Percentiles rank a stretch among this genome's conserved stretches.
Conservation (phyloP, 2,888 invertebrate genomes). For the Dicyrtoma fusca region DNA sequence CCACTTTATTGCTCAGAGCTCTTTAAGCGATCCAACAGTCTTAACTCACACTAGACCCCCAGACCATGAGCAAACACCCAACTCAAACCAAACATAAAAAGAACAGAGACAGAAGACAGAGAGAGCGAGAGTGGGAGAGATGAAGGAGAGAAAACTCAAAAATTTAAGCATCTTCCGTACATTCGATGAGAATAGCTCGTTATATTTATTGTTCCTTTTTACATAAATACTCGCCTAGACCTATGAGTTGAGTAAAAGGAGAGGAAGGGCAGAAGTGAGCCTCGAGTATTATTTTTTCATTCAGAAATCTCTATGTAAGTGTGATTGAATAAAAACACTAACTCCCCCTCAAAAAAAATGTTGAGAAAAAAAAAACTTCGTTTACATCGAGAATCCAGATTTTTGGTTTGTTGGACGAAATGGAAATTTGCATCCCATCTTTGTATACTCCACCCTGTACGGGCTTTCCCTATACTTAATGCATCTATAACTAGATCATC, state of each 20-base stretch:
- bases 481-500: too few relatives aligned
- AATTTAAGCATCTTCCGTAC: conserved; percentile 15
- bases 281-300: not conserved
- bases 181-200: conserved; percentile 2
- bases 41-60: not conserved
- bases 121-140: conserved; percentile 30
- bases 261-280: not conserved
- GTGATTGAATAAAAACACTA: not conserved
- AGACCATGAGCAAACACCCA: too few relatives aligned
- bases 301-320: not conserved
- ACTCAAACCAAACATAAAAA: not conserved
- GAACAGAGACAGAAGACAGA: conserved; percentile 17
- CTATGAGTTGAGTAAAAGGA: not conserved
- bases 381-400: conserved; percentile 23
- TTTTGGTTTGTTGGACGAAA: conserved; percentile 31
- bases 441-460: conserved; percentile 24
- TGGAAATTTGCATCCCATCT: conserved; percentile 34
- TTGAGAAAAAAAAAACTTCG: conserved; percentile 30
- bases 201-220: too few relatives aligned
- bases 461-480: too few relatives aligned
- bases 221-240: not conserved
- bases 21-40: conserved; percentile 25
- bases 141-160: conserved; percentile 16
- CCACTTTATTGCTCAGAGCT: conserved; percentile 39
- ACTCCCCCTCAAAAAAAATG: not conserved